Base-by-base conservation (phyloP, 2,797 vertebrate species). In the Alca torda region DNA sequence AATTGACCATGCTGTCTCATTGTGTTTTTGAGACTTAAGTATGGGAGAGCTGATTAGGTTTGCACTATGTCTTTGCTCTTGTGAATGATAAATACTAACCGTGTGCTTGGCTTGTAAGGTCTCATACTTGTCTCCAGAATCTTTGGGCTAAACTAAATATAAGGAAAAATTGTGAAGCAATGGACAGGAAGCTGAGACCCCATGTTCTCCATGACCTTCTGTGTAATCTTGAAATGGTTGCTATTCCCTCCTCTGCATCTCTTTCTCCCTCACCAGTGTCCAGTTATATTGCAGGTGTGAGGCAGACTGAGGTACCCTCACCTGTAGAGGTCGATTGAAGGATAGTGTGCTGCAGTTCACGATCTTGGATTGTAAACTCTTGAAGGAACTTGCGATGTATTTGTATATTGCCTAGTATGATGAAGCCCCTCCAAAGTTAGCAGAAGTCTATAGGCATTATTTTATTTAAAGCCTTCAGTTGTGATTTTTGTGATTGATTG, bases 241-340 rank as follows among this genome's bases (percentile, higher is more conserved):
- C 30, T 91, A 0, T 65, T 82, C 54, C 4, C 13, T 73, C 19
- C 4, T 54, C 41, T 94, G 56, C 50, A 13, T 26, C 48, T 90
- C 54, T 64, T 91, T 86, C 45, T 76, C 33, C 18, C 26, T 61
- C 16, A 5, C 15, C 13, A 3, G 4, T 43, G 21, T 50, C 56
- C 21, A 23, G 35, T 21, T 59, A 2, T 21, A 11, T 28, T 50
- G 28, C 59, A 53, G 0, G 0, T 24, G 16, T 41, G 61, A 43
- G 37, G 54, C 43, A 61, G 33, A 26, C 16, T 19, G 51, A 35
- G 25, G 6, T 77, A 15, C 28, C 25, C 23, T 60, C 10, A 43
- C 7, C 13, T 77, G 25, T 2, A 20, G 48, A 31, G 15, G 18
- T 67, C 7, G 5, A 2, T 19, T 74, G 73, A 90, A 90, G 69